Base-by-base conservation (phyloP, 2,888 invertebrate genomes). In the Crematogaster levior region DNA sequence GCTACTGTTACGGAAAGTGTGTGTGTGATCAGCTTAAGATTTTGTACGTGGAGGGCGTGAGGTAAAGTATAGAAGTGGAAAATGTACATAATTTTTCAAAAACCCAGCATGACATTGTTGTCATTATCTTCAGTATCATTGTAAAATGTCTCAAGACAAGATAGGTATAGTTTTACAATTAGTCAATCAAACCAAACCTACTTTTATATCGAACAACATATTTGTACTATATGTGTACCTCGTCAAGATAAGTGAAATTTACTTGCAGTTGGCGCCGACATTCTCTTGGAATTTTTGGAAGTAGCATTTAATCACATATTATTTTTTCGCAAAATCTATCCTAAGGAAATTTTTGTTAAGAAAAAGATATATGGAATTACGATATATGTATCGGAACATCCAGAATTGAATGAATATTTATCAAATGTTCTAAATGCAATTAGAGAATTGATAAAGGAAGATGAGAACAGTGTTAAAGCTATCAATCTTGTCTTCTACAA, bases 281-380 rank as follows among this genome's bases (percentile, higher is more conserved):
- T 97, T 73, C 93, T 96, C n/a, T 90, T 96, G 77, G 97, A 97
- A 94, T 97, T 97, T 92, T 92, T 97, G 37, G 96, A 96, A 91
- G 95, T 97, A 34, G 95, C 96, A 0, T 95, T 97, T 84, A 96
- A 97, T 90, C 96, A 95, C 80, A 96, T 97, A 79, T 91, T 97
- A 6, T 96, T 95, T 90, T 94, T 95, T 80, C 93, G 96, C 75
- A 95, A 96, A 86, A 93, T 97, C 60, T 97, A 97, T 93, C 97
- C 97, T 1, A 94, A 95, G 81, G 95, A 95, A 89, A 95, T 97
- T 89, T 97, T 97, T 92, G 95, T 95, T 83, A 95, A 94, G 18
- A 96, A 95, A 91, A 96, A 95, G 90, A 96, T 97, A 88, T 97
- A 97, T 91, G 96, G 96, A 65, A 94, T 96, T 9, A 95, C 95